Conservation (phyloP, 2,797 vertebrate species). For the Corythornis leucogaster region DNA sequence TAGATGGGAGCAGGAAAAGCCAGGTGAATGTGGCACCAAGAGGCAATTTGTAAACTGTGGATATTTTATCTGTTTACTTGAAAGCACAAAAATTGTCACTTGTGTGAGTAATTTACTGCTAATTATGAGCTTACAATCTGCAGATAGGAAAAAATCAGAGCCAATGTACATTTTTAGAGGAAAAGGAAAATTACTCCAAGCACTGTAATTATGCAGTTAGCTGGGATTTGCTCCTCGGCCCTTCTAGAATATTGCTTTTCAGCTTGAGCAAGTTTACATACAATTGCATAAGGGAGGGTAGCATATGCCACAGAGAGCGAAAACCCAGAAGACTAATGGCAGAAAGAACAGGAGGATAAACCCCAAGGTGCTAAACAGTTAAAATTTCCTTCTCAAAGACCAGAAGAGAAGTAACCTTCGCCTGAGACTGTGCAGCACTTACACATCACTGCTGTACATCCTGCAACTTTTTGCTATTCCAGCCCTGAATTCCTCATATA, state of each 20-base stretch:
- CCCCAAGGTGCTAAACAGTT: neutral
- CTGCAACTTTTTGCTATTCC: neutral
- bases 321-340: neutral
- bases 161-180: conserved; percentile 78
- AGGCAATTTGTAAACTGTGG: conserved; percentile 76
- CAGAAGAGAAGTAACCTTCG: neutral
- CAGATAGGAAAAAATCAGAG: conserved; percentile 83
- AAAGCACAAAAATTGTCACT: conserved; percentile 83
- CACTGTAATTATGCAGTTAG: conserved; percentile 81
- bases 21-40: conserved; percentile 72
- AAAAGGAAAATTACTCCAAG: conserved; percentile 80
- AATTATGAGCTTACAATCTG: conserved; percentile 82
- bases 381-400: neutral
- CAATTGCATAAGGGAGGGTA: neutral
- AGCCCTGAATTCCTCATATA: neutral
- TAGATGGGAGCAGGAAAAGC: conserved; percentile 42
- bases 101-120: conserved; percentile 81
- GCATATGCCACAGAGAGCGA: neutral
- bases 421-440: neutral
- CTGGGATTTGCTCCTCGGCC: conserved; percentile 64
- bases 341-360: neutral
- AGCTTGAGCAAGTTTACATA: conserved; percentile 58
- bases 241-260: conserved; percentile 63
- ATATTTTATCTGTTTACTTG: conserved; percentile 82
- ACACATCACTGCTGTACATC: neutral